Base-by-base conservation (phyloP, 2,797 vertebrate genomes). In the Saxicola maurus region DNA sequence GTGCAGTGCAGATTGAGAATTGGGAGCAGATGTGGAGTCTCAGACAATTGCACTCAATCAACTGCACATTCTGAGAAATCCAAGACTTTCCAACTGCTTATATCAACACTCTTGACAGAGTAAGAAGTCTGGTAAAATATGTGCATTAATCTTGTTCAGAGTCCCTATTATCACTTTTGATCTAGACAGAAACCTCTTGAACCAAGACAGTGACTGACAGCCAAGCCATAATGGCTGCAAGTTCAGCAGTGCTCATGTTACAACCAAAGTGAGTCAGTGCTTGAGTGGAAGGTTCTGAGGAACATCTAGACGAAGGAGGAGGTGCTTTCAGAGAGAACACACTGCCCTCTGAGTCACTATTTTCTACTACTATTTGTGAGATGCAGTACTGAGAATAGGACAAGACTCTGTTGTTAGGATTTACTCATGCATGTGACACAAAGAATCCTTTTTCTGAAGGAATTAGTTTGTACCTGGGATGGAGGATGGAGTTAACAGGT, bases 271-370 rank as follows among this genome's bases (percentile, higher is more conserved):
- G 56, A 81, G 51, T 57, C 77, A 88, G 49, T 55, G n/a, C 40
- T 69, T 28, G 45, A 85, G 48, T 55, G 52, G 24, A 86, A 82
- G 45, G 16, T 76, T 55, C 82, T 28, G 74, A 82, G 65, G 49
- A 92, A 40, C 61, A 71, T 31, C 52, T 57, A 74, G 31, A 87
- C 67, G 46, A 81, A 91, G 66, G 8, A 82, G 67, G 72, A 91
- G 82, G 82, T n/a, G 77, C 61, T 77, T 89, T 86, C 74, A 87
- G 71, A 94, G 73, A 33, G 65, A 84, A 74, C 43, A 87, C 76
- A 17, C 17, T 64, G 74, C 64, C 69, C 85, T 81, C 37, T 10
- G 35, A 91, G 69, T 75, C 45, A 56, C 16, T 53, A 33, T 28
- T 51, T 87, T 82, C 90, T 30, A 81, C 77, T 86, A 31, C 46